Base-by-base conservation (phyloP, 2,113 vertebrate species). In the Nerophis lumbriciformis region DNA sequence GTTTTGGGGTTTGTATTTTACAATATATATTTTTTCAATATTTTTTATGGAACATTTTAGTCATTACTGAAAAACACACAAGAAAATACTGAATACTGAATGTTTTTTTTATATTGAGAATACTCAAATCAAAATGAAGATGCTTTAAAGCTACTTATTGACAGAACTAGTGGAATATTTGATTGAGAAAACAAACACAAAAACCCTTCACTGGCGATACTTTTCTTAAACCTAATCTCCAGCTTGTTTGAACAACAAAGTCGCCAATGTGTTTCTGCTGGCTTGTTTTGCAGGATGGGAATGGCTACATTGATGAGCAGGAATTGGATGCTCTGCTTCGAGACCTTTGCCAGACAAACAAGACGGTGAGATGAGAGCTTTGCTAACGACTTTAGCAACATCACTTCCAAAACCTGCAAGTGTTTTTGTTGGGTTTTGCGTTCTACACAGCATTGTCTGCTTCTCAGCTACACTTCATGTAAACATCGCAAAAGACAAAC, bases 261-360 rank as follows among this genome's bases (percentile, higher is more conserved):
- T 28, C 28, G 28, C 28, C 2, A 59, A 5, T 38, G 11, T 65
- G 36, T 59, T 63, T 77, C 39, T 75, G 37, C 59, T 8, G 1
- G 42, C 49, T 60, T 51, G 28, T 50, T 45, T 50, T 45, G 47
- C 77, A 99, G 97, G 97, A 99, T 2, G 93, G 95, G 6, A 99
- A 91, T 0, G 97, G 97, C 68, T 98, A 95, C 90, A 99, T 99
- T 8, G 97, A 99, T 5, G 94, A 98, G 88, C 89, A 95, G 0
- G 96, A 98, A 74, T 76, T 99, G 88, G 96, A 98, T 0, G 95
- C 94, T 3, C 93, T 99, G 35, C 82, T 99, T 84, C 95, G 93
- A 85, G 97, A 99, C 65, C 93, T 99, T 48, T 97, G 93, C 44
- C 94, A 94, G 81, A 97, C 92, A 79, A 94, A 94, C 84, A 94